Evolutionary conservation across 2,888 invertebrate genomes (phyloP).

Genomic region (Lordiphosa andalusiaca): DNA sequence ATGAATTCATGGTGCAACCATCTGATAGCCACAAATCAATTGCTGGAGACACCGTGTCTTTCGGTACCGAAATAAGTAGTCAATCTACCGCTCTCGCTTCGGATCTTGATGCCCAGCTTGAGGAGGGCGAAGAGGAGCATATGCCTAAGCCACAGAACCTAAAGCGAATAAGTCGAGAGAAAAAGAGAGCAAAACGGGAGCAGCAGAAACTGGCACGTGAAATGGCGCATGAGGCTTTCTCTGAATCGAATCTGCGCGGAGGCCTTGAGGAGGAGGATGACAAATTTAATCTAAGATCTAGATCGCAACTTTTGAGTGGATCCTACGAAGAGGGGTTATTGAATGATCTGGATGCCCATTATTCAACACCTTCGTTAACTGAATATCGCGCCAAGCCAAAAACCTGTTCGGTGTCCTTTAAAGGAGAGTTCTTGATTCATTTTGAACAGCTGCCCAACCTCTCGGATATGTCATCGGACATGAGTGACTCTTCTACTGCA

Average conservation of each 20-base stretch:
- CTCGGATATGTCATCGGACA: slow-evolving; percentile 25
- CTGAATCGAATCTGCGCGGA: neutral
- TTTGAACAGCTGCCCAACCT: slow-evolving; percentile 34
- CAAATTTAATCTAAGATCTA: neutral
- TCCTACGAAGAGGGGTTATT: too few species aligned
- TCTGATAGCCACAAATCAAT: too few species aligned
- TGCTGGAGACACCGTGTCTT: too few species aligned
- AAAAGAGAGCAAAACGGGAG: slow-evolving; percentile 21
- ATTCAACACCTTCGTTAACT: slow-evolving; percentile 6
- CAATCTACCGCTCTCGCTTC: too few species aligned
- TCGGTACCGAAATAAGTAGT: too few species aligned
- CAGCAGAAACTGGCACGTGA: slow-evolving; percentile 10
- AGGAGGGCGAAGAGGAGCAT: neutral
- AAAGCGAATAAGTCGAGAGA: neutral
- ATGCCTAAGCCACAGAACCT: neutral
- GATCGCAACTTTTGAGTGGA: neutral
- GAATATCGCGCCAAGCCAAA: neutral
- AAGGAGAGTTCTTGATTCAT: slow-evolving; percentile 23
- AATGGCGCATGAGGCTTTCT: neutral
- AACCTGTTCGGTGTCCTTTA: slow-evolving; percentile 2
- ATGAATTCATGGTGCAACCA: too few species aligned
- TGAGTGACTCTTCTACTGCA: neutral
- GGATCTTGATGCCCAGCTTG: neutral
- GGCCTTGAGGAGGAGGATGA: neutral
- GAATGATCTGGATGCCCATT: neutral